Conservation (phyloP, 2,888 invertebrate species). For the Drosophila sordidapex region DNA sequence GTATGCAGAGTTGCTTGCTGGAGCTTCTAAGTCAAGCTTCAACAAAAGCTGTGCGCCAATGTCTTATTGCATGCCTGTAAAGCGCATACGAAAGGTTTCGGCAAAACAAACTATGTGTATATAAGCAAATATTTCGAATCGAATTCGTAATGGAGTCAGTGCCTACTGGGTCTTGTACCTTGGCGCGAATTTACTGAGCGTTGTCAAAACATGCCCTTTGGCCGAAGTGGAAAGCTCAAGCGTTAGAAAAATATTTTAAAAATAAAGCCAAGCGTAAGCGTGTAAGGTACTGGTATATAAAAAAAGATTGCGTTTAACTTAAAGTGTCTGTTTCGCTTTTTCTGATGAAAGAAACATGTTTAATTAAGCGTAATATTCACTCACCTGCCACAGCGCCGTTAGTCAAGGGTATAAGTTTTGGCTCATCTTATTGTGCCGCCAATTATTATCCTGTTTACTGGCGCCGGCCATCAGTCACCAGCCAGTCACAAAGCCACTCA, state of each 20-base stretch:
- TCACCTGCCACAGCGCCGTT: neutral
- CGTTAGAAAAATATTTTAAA: neutral
- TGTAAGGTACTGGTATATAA: neutral
- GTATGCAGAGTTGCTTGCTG: neutral
- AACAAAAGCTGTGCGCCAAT: neutral
- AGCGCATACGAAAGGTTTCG: neutral
- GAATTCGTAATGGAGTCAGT: neutral
- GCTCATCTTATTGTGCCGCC: constrained; percentile 30
- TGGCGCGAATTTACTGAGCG: constrained; percentile 37
- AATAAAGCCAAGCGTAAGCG: neutral
- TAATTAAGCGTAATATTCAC: constrained; percentile 9
- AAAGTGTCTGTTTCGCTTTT: neutral
- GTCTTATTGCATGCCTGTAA: neutral
- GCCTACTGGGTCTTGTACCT: neutral
- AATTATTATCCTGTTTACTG: constrained; percentile 37
- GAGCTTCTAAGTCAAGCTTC: neutral
- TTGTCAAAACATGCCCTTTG: constrained; percentile 28
- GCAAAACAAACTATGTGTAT: neutral
- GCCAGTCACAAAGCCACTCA: constrained; percentile 31
- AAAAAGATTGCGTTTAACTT: neutral
- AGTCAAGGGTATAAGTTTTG: constrained; percentile 32
- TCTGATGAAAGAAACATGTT: constrained; percentile 9
- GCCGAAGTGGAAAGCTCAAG: constrained; percentile 39
- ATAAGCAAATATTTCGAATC: neutral
- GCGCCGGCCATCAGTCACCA: constrained; percentile 13